Percentiles rank a stretch among this genome's conserved stretches.
phyloP scores from a whole-genome alignment of 2,797 vertebrate species.

The Sorex maritimensis region DNA sequence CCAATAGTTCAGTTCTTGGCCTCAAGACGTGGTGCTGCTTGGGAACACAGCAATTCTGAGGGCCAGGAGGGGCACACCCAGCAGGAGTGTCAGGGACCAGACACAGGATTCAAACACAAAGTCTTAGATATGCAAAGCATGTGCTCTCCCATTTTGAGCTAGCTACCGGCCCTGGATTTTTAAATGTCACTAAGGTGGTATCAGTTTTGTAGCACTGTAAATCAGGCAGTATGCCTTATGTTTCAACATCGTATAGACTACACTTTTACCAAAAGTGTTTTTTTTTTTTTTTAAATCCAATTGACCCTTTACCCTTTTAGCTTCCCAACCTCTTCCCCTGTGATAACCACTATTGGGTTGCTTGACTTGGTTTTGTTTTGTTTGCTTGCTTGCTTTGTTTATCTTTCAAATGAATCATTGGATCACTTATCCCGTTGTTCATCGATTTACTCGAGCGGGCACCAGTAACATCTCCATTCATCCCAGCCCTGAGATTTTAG shows the following conservation, averaged over 20 bases:
- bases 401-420: not conserved
- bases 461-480: too few species aligned
- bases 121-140: too few species aligned
- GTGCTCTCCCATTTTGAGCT: not conserved
- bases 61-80: too few species aligned
- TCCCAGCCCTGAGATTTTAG: too few species aligned
- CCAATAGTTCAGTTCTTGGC: too few species aligned
- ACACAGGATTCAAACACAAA: too few species aligned
- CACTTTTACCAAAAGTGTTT: not conserved
- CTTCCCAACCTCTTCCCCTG: not conserved
- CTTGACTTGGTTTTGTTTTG: not conserved
- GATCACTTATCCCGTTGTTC: too few species aligned
- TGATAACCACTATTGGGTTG: not conserved
- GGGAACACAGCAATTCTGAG: too few species aligned
- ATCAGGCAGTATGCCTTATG: not conserved
- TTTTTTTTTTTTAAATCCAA: not conserved
- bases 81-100: too few species aligned
- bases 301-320: not conserved
- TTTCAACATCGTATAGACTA: not conserved
- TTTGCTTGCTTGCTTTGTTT: not conserved
- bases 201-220: not conserved
- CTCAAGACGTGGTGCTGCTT: too few species aligned
- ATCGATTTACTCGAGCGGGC: too few species aligned
- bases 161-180: not conserved
- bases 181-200: not conserved